Evolutionary conservation across 2,888 invertebrate species (phyloP).

Genomic region (Heliconius ismenius): DNA sequence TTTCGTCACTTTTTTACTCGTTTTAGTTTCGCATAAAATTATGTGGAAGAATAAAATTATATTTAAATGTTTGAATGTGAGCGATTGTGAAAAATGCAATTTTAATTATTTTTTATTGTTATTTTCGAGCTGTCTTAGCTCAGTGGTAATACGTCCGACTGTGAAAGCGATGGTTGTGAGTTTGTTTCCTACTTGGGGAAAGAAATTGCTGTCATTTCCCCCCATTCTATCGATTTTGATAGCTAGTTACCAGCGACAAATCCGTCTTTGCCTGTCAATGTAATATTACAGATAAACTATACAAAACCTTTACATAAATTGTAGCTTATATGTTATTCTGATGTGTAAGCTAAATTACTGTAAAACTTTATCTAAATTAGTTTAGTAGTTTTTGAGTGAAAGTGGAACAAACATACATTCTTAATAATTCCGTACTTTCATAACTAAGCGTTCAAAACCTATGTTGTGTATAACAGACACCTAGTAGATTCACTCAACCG

Average conservation of each 20-base stretch:
- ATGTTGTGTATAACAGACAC: conserved; percentile 20
- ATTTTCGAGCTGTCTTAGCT: too few species aligned
- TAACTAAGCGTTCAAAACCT: conserved; percentile 3
- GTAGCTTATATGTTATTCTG: too few species aligned
- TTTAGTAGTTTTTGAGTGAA: too few species aligned
- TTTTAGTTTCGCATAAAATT: conserved; percentile 17
- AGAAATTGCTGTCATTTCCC: background rate
- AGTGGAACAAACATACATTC: too few species aligned
- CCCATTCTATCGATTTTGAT: too few species aligned
- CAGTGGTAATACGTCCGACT: too few species aligned
- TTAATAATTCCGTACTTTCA: background rate
- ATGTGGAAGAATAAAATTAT: background rate
- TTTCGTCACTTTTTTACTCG: conserved; percentile 5
- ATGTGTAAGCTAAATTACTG: too few species aligned
- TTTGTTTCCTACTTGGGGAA: background rate
- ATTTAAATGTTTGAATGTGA: conserved; percentile 5
- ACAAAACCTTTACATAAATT: too few species aligned
- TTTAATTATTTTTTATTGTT: background rate
- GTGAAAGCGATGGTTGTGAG: background rate
- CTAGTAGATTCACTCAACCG: conserved; percentile 25
- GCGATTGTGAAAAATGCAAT: background rate
- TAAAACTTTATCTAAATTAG: too few species aligned
- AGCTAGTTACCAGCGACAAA: too few species aligned
- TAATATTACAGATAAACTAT: too few species aligned
- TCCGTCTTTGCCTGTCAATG: too few species aligned